Base-by-base conservation (phyloP, 2,888 invertebrate species). In the Melanophora roralis region DNA sequence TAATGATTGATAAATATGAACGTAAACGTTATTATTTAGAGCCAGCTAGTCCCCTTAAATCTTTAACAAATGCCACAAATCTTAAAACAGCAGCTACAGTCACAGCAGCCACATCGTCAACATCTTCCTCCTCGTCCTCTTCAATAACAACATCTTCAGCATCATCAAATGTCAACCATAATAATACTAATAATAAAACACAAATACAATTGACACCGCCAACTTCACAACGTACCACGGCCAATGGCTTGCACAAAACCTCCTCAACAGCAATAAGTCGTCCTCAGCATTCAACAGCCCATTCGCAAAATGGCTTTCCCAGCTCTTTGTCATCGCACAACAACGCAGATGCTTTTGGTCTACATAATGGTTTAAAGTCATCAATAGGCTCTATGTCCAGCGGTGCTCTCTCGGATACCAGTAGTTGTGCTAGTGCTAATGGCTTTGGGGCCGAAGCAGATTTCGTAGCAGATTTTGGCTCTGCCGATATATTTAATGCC, bases 1-100 rank as follows among this genome's bases (percentile, higher is more conserved):
- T 97, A 86, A 97, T 98, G 96, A 93, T 95, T 67, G 95, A 97
- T 87, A 98, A 98, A 91, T 98, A 98, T 89, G 98, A 99, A 90
- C 93, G 95, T 87, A 97, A 97, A 89, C 93, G 97, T 51, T 90
- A 90, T 81, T 90, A 87, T 81, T 83, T 90, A 83, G 90, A 90
- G 84, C 90, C 90, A 81, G 90, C 89, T 81, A 90, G 90, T 88
- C 90, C 90, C 49, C 83, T 90, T 21, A 90, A 90, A 83, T 90
- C 90, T 55, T 83, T 90, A 82, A 86, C 88, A 75, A 88, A 88
- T 84, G 86, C 86, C 72, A 85, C 87, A 75, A 87, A 88, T 75
- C 83, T 88, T 71, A 88, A 88, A 84, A 64, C 83, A 75, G 65
- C 81, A 62, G 65, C 71, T 36, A 21, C 78, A 45, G 34, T 77